phyloP scores from a whole-genome alignment of 2,113 vertebrate species.

The Microtus richardsoni region DNA sequence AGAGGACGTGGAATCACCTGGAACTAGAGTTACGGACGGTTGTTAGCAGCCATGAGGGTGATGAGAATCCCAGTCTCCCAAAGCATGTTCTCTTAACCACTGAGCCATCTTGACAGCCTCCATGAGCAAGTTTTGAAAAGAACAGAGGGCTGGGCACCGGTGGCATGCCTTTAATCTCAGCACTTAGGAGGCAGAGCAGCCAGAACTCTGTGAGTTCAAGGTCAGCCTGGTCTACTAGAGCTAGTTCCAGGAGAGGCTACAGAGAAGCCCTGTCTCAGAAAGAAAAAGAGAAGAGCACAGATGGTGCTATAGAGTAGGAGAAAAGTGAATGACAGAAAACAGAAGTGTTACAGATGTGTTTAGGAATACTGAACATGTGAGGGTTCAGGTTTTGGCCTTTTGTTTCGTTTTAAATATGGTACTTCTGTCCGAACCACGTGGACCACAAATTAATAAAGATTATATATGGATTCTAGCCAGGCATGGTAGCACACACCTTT shows the following conservation, averaged over 20 bases:
- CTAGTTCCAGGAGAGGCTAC: too few relatives aligned
- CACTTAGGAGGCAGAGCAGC: too few relatives aligned
- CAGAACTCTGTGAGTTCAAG: too few relatives aligned
- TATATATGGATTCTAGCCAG: background rate
- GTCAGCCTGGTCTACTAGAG: too few relatives aligned
- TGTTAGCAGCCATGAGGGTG: background rate
- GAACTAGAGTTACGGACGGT: background rate
- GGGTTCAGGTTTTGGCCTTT: background rate
- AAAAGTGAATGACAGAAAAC: background rate
- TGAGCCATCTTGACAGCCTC: background rate
- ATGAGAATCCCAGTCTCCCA: background rate
- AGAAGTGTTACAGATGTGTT: background rate
- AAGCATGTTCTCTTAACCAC: background rate
- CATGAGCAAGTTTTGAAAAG: background rate
- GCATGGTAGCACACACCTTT: background rate
- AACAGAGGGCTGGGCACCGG: background rate
- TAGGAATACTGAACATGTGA: background rate
- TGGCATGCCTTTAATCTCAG: too few relatives aligned
- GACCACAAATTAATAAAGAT: slow-evolving; percentile 6
- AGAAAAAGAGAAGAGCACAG: background rate
- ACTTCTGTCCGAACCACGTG: background rate
- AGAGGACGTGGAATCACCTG: background rate
- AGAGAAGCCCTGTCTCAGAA: too few relatives aligned
- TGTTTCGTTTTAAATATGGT: background rate
- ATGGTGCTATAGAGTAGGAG: background rate